Evolutionary conservation across 2,888 invertebrate genomes (phyloP), one percentile per base, ranked within the genome.

Genomic region (Phortica magna): DNA sequence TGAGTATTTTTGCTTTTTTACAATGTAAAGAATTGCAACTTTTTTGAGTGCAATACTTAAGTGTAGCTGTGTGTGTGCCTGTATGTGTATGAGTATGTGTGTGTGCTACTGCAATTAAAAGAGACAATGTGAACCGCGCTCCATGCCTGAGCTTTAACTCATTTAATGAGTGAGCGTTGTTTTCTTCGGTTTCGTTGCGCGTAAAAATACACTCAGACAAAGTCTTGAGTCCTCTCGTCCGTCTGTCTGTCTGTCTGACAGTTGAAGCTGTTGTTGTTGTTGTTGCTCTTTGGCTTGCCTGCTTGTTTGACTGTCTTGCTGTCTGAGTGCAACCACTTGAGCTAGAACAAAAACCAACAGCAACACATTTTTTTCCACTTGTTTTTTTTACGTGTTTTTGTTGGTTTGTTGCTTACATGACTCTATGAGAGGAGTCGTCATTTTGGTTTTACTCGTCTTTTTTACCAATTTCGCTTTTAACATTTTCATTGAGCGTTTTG

Each of bases 381-480:
- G 31, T 31, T 31, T 31, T 31, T 31, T 2, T 31, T 31, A n/a
- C n/a, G n/a, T n/a, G 82, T 79, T 79, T 48, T 67, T 79, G 83
- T 67, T 43, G 64, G 68, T 14, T 48, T 14, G 19, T 48, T 14
- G 19, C 68, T 43, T n/a, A 31, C 59, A 22, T 10, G 14, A 57
- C 59, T 59, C 43, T 48, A 17, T 74, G 42, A 43, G 64, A 74
- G 64, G 31, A 3, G 82, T 82, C 84, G 82, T 83, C 83, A 83
- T 88, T 88, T 85, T 88, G 78, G 22, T 53, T 59, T 81, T 79
- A 74, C 65, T 67, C 75, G 9, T 53, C 31, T 70, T 73, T 71
- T 72, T 84, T 81, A 81, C 81, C 85, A 87, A 87, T 87, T 87
- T 87, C 89, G 87, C 88, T 87, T 89, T 88, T 88, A 85, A 86